phyloP scores from a whole-genome alignment of 2,113 vertebrate genomes.

The Lycaon pictus region DNA sequence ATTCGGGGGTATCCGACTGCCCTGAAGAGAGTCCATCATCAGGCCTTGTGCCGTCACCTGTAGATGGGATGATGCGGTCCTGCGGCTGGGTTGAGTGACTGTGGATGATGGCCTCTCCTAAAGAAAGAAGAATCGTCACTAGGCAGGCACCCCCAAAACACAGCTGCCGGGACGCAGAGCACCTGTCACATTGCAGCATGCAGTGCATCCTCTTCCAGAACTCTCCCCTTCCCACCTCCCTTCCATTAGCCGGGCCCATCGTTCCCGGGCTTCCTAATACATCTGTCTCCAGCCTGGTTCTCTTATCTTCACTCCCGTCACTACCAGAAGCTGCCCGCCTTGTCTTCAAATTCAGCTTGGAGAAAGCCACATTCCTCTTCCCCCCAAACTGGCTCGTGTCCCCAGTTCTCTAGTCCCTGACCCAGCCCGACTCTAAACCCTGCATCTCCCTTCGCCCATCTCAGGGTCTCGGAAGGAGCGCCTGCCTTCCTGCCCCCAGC shows the following conservation, averaged over 20 bases:
- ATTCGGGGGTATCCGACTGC: not conserved
- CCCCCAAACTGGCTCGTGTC: not conserved
- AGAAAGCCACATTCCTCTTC: not conserved
- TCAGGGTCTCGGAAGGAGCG: not conserved
- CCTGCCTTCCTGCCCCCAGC: not conserved
- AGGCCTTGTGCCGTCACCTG: not conserved
- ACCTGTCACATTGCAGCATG: not conserved
- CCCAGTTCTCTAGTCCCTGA: not conserved
- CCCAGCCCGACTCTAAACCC: not conserved
- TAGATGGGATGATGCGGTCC: not conserved
- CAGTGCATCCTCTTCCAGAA: not conserved
- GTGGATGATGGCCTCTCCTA: not conserved
- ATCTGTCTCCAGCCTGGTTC: not conserved
- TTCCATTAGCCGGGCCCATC: not conserved
- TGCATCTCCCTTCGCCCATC: fast-evolving
- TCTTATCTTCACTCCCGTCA: not conserved
- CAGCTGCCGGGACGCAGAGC: not conserved
- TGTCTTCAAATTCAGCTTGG: not conserved
- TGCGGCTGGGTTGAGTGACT: not conserved
- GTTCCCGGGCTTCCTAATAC: not conserved
- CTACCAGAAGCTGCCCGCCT: not conserved
- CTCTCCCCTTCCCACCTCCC: not conserved
- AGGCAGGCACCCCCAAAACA: not conserved
- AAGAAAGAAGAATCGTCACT: not conserved
- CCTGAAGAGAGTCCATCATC: not conserved